A percentile compares a stretch with the other conserved stretches of the same genome.
phyloP scores from a whole-genome alignment of 2,113 vertebrate genomes.

The Ginglymostoma cirratum region DNA sequence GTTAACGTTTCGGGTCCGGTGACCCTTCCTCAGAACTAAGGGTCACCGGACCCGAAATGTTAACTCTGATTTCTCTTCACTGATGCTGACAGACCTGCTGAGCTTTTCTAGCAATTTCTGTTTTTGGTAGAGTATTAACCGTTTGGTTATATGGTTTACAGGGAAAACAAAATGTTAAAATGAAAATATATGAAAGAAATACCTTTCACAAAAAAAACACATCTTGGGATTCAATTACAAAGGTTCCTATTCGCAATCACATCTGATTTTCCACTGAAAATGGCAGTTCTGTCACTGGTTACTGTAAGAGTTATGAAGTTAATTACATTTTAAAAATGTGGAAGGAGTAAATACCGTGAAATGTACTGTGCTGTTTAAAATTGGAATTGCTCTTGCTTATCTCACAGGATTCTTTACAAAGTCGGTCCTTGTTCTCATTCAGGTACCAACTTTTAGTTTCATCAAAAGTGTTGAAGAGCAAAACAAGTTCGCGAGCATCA shows the following conservation, averaged over 20 bases:
- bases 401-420: slow-evolving; percentile 45
- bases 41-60: too few relatives aligned
- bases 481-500: slow-evolving; percentile 65
- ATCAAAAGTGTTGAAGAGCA: slow-evolving; percentile 91
- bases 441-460: slow-evolving; percentile 94
- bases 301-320: not conserved
- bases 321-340: not conserved
- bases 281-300: not conserved
- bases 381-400: slow-evolving; percentile 42
- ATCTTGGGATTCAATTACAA: not conserved
- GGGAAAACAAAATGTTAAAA: not conserved
- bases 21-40: too few relatives aligned
- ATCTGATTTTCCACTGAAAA: not conserved
- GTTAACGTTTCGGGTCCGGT: too few relatives aligned
- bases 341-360: slow-evolving; percentile 63
- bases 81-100: too few relatives aligned
- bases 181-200: not conserved
- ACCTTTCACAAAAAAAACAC: not conserved
- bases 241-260: not conserved
- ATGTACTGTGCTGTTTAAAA: slow-evolving; percentile 58
- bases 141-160: not conserved
- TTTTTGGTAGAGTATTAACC: not conserved
- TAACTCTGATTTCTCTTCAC: too few relatives aligned
- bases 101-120: too few relatives aligned
- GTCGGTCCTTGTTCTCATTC: slow-evolving; percentile 52